These are phyloP conservation scores for Tetragonisca angustula DNA, from an alignment of 2,888 invertebrate species.

Conservation along the genomic window DNA sequence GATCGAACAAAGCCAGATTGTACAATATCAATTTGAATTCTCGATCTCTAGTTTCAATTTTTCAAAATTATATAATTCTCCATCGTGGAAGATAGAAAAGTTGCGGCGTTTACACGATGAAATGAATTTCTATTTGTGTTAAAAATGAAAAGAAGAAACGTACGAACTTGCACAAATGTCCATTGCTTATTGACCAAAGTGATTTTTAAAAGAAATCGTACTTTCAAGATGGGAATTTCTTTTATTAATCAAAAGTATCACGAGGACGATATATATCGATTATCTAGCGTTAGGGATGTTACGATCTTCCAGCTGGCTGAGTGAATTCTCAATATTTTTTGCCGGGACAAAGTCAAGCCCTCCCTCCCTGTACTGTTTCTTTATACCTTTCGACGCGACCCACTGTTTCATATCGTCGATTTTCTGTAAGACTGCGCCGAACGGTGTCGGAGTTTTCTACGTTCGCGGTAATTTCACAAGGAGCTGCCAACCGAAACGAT, in stretches of 20 bases:
- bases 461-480: conserved; percentile 77
- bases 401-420: conserved; percentile 82
- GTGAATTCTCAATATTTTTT: conserved; percentile 77
- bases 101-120: too few relatives aligned
- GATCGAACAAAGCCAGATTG: too few relatives aligned
- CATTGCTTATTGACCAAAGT: too few relatives aligned
- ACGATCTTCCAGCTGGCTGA: conserved; percentile 74
- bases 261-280: conserved; percentile 32
- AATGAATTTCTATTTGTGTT: too few relatives aligned
- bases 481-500: conserved; percentile 61
- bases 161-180: too few relatives aligned
- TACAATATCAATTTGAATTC: too few relatives aligned
- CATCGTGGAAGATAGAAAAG: too few relatives aligned
- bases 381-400: conserved; percentile 57
- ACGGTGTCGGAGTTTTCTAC: conserved; percentile 68
- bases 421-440: conserved; percentile 79
- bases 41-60: too few relatives aligned
- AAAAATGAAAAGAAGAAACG: too few relatives aligned
- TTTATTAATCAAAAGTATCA: conserved; percentile 30
- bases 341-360: conserved; percentile 67
- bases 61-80: too few relatives aligned
- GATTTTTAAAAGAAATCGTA: not conserved
- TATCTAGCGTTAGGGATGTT: conserved; percentile 50
- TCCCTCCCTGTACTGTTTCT: conserved; percentile 41
- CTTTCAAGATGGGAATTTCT: conserved; percentile 31